Evolutionary conservation across 2,113 vertebrate genomes (phyloP), one percentile per base, ranked within the genome.

Genomic region (Edolisoma coerulescens): DNA sequence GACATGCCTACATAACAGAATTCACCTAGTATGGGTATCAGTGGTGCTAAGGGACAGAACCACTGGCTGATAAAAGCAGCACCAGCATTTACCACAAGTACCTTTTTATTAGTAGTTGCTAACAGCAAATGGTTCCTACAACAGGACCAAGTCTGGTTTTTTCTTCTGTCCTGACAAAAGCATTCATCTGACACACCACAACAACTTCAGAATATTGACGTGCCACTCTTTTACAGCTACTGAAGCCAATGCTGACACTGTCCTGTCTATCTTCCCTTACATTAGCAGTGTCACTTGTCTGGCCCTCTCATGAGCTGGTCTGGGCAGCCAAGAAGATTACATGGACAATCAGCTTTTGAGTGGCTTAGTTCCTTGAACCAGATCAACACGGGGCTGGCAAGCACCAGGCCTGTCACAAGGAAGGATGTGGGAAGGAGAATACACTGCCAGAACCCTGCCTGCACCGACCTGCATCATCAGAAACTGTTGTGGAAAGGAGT

Each of bases 311-410:
- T 88, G 79, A 94, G 88, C 76, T 74, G 45, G 57, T 44, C 52
- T 27, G 28, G 81, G 60, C 12, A 91, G 64, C 84, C 92, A 91
- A 87, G 82, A 68, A 73, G 92, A 93, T 94, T 92, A 91, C 71
- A 41, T 1, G 45, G 53, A 39, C 85, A 93, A 86, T 83, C 90
- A 94, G 86, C 79, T 94, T 92, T 82, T 76, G 49, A 10, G 1
- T 80, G 75, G 85, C 77, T 96, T 70, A 93, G 68, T 80, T 90
- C 73, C 78, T 77, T 84, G 59, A 86, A 95, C 14, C 75, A 88
- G 88, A 94, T 86, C 75, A 86, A 37, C 79, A 42, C 0, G 3
- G 53, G 23, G 85, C 0, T 84, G 86, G 82, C 67, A 82, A 83
- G 71, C 50, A 63, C 3, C 69, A 76, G 68, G 73, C 9, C 41